Evolutionary conservation across 2,888 invertebrate genomes (phyloP).

Genomic region (Callinectes sapidus): DNA sequence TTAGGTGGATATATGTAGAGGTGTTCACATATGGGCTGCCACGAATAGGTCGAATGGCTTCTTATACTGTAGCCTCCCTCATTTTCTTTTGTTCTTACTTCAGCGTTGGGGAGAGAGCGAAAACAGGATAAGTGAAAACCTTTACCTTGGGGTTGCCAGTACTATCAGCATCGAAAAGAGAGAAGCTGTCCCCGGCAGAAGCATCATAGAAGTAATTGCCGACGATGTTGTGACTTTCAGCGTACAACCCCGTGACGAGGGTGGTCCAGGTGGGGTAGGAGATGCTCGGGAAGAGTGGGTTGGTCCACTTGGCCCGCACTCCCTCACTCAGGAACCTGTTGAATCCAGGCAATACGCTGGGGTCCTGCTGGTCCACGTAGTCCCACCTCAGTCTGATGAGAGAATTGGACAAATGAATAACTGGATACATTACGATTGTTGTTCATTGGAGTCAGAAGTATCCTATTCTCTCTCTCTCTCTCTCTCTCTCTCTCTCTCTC

Average conservation of each 20-base stretch:
- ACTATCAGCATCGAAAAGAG: slow-evolving; percentile 63
- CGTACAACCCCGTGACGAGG: slow-evolving; percentile 74
- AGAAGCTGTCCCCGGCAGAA: slow-evolving; percentile 73
- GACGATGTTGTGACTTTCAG: slow-evolving; percentile 76
- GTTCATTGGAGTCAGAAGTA: no score
- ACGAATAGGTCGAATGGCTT: no score
- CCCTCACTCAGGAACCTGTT: slow-evolving; percentile 72
- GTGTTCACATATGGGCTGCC: no score
- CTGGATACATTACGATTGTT: no score
- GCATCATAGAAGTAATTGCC: slow-evolving; percentile 76
- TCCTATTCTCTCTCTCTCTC: no score
- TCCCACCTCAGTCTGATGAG: slow-evolving; percentile 67
- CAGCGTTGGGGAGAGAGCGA: background rate
- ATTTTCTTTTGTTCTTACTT: no score
- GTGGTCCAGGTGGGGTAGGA: slow-evolving; percentile 75
- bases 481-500: no score
- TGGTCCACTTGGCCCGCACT: slow-evolving; percentile 74
- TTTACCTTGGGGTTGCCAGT: slow-evolving; percentile 69
- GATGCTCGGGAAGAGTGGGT: slow-evolving; percentile 74
- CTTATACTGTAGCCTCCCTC: no score
- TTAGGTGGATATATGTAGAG: no score
- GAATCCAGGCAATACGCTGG: slow-evolving; percentile 59
- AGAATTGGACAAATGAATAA: no score
- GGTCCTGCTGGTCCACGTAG: slow-evolving; percentile 61
- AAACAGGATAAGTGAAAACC: no score